These are phyloP conservation scores for Oceanodroma tethys DNA, from an alignment of 2,113 vertebrate species.

Conservation along the genomic window DNA sequence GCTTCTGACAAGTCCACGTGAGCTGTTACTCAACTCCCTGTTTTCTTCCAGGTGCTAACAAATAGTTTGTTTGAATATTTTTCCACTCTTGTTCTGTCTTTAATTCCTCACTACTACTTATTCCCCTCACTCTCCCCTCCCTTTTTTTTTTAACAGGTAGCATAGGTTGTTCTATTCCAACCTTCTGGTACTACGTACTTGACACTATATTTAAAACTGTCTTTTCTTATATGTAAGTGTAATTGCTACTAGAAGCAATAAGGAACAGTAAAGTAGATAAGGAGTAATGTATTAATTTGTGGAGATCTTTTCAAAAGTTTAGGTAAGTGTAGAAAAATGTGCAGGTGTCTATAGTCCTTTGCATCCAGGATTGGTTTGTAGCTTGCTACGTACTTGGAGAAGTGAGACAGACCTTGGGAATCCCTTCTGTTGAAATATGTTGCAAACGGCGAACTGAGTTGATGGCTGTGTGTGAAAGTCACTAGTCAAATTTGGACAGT, in stretches of 20 bases:
- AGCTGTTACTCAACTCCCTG: conserved; percentile 35
- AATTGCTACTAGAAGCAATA: neutral
- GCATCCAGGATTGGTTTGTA: neutral
- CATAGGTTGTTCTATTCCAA: neutral
- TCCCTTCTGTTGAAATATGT: neutral
- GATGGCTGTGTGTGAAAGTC: neutral
- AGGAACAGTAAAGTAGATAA: neutral
- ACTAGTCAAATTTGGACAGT: neutral
- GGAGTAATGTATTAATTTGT: neutral
- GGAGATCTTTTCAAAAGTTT: neutral
- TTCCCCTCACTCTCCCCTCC: neutral
- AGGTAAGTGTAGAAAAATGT: neutral
- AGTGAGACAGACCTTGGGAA: neutral
- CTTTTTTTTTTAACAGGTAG: neutral
- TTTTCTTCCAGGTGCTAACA: conserved; percentile 35
- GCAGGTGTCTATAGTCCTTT: neutral
- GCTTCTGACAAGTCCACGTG: conserved; percentile 24
- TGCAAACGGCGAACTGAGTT: neutral
- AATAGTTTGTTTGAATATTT: neutral
- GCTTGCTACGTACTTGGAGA: neutral
- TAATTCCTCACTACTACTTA: neutral
- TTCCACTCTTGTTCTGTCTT: neutral
- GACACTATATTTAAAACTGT: neutral
- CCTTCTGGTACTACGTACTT: neutral
- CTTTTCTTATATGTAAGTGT: neutral